Percentiles rank a stretch among this genome's conserved stretches.
phyloP scores from a whole-genome alignment of 2,113 vertebrate species.

The Cisticola juncidis region DNA sequence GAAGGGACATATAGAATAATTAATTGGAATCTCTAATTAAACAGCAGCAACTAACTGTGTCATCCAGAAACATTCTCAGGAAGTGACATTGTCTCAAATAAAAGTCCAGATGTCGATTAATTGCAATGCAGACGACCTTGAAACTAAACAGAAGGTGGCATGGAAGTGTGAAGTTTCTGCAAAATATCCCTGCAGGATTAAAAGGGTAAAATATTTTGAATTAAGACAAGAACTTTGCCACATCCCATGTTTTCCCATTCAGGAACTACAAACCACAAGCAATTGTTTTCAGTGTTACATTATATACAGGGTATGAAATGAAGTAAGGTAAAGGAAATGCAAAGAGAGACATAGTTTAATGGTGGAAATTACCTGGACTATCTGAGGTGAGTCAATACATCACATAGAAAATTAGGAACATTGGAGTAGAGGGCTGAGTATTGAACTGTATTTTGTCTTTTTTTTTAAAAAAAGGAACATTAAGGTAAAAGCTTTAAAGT shows the following conservation, averaged over 20 bases:
- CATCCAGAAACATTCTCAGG: conserved; percentile 27
- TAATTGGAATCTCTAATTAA: conserved; percentile 44
- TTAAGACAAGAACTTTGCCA: conserved; percentile 35
- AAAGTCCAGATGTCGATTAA: conserved; percentile 46
- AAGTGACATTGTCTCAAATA: conserved; percentile 45
- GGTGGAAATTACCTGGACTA: neutral
- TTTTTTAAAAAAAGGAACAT: neutral
- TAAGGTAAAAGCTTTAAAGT: neutral
- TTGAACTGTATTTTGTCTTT: neutral
- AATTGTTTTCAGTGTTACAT: conserved; percentile 46
- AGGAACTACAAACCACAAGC: conserved; percentile 49
- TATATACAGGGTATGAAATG: conserved; percentile 35
- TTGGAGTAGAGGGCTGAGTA: neutral
- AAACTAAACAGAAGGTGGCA: conserved; percentile 52
- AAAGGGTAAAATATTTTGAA: conserved; percentile 7
- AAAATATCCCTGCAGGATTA: conserved; percentile 43
- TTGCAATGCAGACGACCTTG: conserved; percentile 36
- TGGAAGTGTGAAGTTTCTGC: conserved; percentile 28
- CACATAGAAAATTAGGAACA: neutral
- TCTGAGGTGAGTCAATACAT: neutral
- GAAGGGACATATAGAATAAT: neutral
- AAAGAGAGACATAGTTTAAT: neutral
- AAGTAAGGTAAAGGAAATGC: conserved; percentile 4
- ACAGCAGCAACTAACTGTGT: neutral
- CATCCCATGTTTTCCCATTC: conserved; percentile 53